phyloP scores from a whole-genome alignment of 2,113 vertebrate species.

The Pantherophis guttatus region DNA sequence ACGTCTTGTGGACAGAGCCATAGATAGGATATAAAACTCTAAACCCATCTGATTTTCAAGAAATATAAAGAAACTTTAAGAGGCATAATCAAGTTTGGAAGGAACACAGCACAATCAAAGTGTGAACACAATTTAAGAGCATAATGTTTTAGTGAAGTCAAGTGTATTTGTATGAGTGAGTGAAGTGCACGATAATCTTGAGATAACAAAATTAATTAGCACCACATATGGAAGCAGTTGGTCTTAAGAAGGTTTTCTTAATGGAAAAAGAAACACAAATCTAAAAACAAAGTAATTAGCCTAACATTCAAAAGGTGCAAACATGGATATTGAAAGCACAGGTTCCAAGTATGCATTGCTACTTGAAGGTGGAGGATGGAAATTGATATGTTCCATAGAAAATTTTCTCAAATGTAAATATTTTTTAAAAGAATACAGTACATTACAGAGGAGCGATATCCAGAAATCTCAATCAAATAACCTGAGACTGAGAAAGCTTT shows the following conservation, averaged over 20 bases:
- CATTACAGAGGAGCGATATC: background rate
- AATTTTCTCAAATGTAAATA: background rate
- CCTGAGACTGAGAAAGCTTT: background rate
- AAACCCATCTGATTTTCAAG: background rate
- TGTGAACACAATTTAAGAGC: background rate
- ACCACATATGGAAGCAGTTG: background rate
- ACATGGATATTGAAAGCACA: background rate
- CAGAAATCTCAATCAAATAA: background rate
- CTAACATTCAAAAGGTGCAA: background rate
- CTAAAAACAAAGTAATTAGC: background rate
- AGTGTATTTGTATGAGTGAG: background rate
- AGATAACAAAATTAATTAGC: background rate
- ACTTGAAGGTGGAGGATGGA: background rate
- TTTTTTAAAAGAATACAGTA: background rate
- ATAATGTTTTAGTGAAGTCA: background rate
- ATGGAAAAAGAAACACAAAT: background rate
- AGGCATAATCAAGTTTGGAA: background rate
- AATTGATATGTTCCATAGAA: background rate
- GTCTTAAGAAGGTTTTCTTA: background rate
- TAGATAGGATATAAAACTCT: background rate
- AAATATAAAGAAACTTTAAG: background rate
- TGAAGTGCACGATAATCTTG: background rate
- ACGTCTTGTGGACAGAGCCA: background rate
- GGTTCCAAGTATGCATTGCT: background rate
- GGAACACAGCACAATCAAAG: background rate